Evolutionary conservation across 2,888 invertebrate genomes (phyloP), one percentile per base, ranked within the genome.

Genomic region (Polydrusus cervinus): DNA sequence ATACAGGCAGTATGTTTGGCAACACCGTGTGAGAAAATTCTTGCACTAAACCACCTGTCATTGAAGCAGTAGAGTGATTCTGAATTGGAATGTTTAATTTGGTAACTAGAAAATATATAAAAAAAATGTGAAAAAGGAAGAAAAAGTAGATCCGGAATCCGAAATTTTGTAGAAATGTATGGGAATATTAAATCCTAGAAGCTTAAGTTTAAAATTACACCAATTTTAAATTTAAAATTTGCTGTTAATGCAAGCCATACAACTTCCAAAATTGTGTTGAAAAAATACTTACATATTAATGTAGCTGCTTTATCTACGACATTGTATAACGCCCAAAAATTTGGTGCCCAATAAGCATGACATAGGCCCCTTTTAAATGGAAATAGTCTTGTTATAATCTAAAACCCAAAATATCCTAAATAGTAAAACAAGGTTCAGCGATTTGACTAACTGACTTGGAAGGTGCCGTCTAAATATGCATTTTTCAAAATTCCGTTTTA

Each of bases 261-360:
- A n/a, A n/a, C n/a, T n/a, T n/a, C n/a, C n/a, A n/a, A n/a, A n/a
- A n/a, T n/a, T n/a, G n/a, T n/a, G n/a, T n/a, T n/a, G n/a, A 25
- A 25, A 47, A 47, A 64, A 30, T 20, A 66, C 81, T 77, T 87
- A 91, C 91, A 89, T 79, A 86, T 49, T 53, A 89, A 70, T 62
- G 86, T 82, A 5, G 90, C 84, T 64, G 89, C 82, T 89, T 97
- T 97, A 86, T 99, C 99, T 7, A 88, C 88, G 71, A 93, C 90
- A 86, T 97, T 98, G 86, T 99, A 99, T 0, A 99, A 83, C 0
- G 98, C 97, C 99, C 99, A 99, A 84, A 96, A 91, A 87, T 99
- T 99, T 30, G 99, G 98, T 3, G 99, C 99, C 99, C 99, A 99
- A 87, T 99, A 99, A 0, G 99, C 96, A 88, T 99, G 99, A 55